Evolutionary conservation across 2,888 invertebrate species (phyloP).

Genomic region (Tubiluchus corallicola): DNA sequence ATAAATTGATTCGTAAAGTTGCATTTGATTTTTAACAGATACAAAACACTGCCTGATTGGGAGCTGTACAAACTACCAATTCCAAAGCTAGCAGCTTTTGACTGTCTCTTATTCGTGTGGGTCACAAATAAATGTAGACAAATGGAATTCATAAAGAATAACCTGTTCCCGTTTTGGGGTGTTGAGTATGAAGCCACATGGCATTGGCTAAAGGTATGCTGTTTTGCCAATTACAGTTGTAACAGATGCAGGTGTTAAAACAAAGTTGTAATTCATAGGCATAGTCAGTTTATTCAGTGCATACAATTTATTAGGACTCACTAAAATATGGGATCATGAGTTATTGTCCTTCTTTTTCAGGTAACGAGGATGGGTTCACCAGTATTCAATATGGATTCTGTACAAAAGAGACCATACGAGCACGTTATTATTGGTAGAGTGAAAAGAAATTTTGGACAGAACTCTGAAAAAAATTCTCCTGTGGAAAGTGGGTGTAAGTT

Average conservation of each 20-base stretch:
- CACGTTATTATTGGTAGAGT: slow-evolving; percentile 43
- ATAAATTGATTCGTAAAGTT: too few species aligned
- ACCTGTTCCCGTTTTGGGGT: slow-evolving; percentile 57
- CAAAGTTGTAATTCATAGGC: too few species aligned
- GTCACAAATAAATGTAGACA: slow-evolving; percentile 67
- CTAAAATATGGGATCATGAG: too few species aligned
- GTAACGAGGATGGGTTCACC: slow-evolving; percentile 47
- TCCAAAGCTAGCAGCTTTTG: slow-evolving; percentile 9
- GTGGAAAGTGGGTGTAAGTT: too few species aligned
- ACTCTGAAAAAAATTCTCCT: too few species aligned
- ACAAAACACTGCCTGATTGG: slow-evolving; percentile 56
- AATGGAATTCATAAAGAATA: slow-evolving; percentile 42
- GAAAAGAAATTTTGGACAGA: too few species aligned
- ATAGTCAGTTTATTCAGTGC: too few species aligned
- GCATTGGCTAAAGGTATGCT: slow-evolving; percentile 65
- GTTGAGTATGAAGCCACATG: slow-evolving; percentile 49
- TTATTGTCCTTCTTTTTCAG: slow-evolving; percentile 25
- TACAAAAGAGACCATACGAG: slow-evolving; percentile 74
- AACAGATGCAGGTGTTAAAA: too few species aligned
- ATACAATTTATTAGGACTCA: too few species aligned
- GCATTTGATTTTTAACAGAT: too few species aligned
- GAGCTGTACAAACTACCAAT: slow-evolving; percentile 48
- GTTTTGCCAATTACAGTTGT: too few species aligned
- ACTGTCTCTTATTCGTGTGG: slow-evolving; percentile 60
- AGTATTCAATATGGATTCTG: slow-evolving; percentile 43